Base-by-base conservation (phyloP, 2,113 vertebrate species). In the Laticauda laticaudata region DNA sequence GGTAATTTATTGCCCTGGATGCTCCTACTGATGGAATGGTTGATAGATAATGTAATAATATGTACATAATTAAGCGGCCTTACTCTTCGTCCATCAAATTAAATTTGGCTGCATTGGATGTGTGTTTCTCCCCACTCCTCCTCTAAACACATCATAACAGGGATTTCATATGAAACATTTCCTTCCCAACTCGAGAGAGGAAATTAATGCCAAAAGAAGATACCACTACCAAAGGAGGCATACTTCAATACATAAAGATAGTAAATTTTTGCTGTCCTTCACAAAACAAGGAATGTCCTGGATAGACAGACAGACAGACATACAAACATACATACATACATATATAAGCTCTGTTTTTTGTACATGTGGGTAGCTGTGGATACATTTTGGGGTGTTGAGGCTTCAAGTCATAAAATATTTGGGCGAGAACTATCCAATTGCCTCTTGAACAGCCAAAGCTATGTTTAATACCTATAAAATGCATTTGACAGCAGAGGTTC, bases 1-100 rank as follows among this genome's bases (percentile, higher is more conserved):
- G 96, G 94, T 97, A 96, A 98, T 98, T 97, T 98, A 98, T 97
- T 97, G 97, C 96, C 95, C 96, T 97, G 97, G 97, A 97, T 97
- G 96, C 95, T 97, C 95, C 97, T 97, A 69, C 91, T 95, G 95
- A 97, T 95, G 97, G 96, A 92, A 93, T 59, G 93, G 94, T 95
- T 97, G 96, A 96, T 97, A 97, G 96, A 87, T 97, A 95, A 96
- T 95, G 94, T 94, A 96, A 96, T 95, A 96, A 96, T 88, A 96
- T 96, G 95, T 91, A 96, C 96, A 95, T 96, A 96, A 96, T 97
- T 96, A 96, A 95, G 93, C 85, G 56, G 88, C 39, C 90, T 96
- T 95, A 85, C 96, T 95, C 95, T 96, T 95, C 96, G 93, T 96
- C 94, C 34, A 94, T 97, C 96, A 81, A 93, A 96, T 94, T 93